Evolutionary conservation across 2,797 vertebrate species (phyloP).

Genomic region (Myotis planiceps): DNA sequence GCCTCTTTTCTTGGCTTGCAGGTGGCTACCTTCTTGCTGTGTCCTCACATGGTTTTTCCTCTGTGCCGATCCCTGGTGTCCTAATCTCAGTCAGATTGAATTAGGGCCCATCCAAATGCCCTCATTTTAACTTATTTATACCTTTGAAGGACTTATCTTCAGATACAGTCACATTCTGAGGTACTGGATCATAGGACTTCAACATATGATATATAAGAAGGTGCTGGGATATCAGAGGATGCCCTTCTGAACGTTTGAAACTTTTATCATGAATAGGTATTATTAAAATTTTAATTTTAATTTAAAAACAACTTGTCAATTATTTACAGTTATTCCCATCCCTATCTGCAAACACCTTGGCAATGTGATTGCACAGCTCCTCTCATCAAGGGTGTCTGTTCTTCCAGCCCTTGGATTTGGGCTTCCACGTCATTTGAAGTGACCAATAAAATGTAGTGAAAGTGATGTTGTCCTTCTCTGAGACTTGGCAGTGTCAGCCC

Average conservation of each 20-base stretch:
- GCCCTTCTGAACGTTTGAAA: background rate
- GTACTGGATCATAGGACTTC: background rate
- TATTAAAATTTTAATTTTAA: background rate
- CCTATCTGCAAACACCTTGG: background rate
- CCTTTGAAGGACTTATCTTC: background rate
- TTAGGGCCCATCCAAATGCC: background rate
- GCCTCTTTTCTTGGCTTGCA: background rate
- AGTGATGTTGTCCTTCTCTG: background rate
- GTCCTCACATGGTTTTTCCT: background rate
- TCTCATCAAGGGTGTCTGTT: background rate
- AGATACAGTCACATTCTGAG: background rate
- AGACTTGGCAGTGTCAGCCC: background rate
- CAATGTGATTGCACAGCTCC: background rate
- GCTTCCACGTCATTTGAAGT: background rate
- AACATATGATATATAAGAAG: background rate
- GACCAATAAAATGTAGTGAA: background rate
- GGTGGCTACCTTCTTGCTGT: background rate
- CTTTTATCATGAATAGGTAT: background rate
- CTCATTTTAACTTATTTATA: background rate
- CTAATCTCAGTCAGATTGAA: background rate
- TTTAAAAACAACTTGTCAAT: background rate
- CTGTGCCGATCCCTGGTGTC: background rate
- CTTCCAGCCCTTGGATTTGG: background rate
- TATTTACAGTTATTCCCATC: background rate
- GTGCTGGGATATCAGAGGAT: background rate